Evolutionary conservation across 2,888 invertebrate species (phyloP), one percentile per base, ranked within the genome.

Genomic region (Meteorus colon): DNA sequence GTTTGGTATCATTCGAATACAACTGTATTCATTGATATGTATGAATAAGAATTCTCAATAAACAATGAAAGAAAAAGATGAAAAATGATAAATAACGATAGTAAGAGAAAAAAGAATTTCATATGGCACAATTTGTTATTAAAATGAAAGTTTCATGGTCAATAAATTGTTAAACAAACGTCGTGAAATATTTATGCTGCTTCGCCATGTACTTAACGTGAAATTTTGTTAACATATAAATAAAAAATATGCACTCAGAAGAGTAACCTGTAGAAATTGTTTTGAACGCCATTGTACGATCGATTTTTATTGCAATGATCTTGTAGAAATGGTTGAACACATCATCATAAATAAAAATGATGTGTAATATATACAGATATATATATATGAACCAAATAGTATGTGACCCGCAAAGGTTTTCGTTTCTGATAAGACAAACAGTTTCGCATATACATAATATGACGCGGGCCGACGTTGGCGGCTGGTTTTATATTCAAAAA

Each of bases 381-480:
- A 41, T 37, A 67, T 27, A 41, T 24, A 67, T 48, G 48, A 6
- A 27, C 27, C 12, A 67, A 37, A 19, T 27, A 41, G 14, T 27
- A 27, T 41, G 41, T 10, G 12, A 41, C 12, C 41, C 41, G 41
- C 41, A 6, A 41, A 12, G 41, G n/a, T 19, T 55, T 55, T 55
- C 24, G 19, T 55, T n/a, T 5, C 34, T 55, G 71, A 75, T 75
- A 75, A 75, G 75, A 71, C 75, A 70, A 71, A 66, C 66, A 71
- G 48, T 63, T 48, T 65, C 75, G 78, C 73, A 77, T 75, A 77
- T 75, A 55, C 19, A 55, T 19, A 19, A 19, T 55, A 24, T 19
- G 77, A 78, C 74, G 68, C 69, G 73, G 73, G 72, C 77, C 72
- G 75, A 75, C 79, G 78, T 79, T 80, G 76, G 79, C 55, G 6